A percentile compares a stretch with the other conserved stretches of the same genome.
Conservation (phyloP, 1,140 invertebrate species). For the Mizuhopecten yessoensis region DNA sequence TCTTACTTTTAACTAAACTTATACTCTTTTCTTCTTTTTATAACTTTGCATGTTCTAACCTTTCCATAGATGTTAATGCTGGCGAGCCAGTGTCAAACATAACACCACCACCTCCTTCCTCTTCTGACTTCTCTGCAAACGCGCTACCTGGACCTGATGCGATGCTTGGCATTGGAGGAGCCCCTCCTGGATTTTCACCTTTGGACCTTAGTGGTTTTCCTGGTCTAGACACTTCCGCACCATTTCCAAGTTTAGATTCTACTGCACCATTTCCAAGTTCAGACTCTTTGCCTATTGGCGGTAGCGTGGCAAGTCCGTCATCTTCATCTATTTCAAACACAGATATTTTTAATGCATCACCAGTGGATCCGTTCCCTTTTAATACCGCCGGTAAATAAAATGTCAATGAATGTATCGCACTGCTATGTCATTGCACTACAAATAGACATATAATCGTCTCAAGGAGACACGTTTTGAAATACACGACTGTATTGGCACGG, state of each 20-base stretch:
- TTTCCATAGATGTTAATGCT: constrained; percentile 4
- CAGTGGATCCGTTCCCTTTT: constrained; percentile 11
- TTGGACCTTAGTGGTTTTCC: constrained; percentile 28
- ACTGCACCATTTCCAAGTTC: not conserved
- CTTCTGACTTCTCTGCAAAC: not conserved
- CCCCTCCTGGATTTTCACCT: not conserved
- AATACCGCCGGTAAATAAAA: constrained; percentile 5
- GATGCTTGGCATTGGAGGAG: not conserved
- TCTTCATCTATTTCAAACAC: not conserved
- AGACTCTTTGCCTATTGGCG: not conserved
- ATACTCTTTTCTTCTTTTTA: not conserved
- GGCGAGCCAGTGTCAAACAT: constrained; percentile 1
- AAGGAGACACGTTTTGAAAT: not conserved
- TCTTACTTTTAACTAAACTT: not conserved
- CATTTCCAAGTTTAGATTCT: not conserved
- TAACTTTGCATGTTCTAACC: constrained; percentile 32
- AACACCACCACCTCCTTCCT: constrained; percentile 18
- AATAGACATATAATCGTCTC: not conserved
- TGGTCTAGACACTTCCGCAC: not conserved
- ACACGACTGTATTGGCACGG: not conserved
- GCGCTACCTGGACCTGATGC: not conserved
- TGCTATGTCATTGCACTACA: not conserved
- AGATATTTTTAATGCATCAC: not conserved
- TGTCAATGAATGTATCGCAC: not conserved
- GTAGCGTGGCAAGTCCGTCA: not conserved